Conservation (phyloP, 2,113 vertebrate species). For the Atherinomorus stipes region DNA sequence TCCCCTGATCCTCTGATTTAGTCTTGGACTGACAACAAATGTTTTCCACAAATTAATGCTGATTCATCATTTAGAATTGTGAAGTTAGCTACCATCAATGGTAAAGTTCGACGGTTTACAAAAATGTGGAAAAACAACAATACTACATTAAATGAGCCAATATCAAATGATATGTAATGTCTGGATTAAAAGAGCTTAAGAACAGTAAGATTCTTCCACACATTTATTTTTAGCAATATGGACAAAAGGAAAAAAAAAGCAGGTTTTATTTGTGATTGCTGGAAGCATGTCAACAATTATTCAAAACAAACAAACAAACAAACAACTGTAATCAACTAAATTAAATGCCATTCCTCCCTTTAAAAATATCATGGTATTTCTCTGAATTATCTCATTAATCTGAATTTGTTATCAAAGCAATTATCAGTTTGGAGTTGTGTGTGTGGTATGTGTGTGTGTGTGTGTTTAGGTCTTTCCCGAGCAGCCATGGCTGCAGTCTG, state of each 20-base stretch:
- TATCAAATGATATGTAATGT: too few relatives aligned
- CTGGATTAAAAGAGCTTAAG: neutral
- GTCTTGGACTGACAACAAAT: neutral
- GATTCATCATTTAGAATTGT: neutral
- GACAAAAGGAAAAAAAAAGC: too few relatives aligned
- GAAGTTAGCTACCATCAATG: neutral
- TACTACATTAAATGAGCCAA: neutral
- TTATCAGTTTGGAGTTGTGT: constrained; percentile 46
- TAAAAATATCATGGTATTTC: too few relatives aligned
- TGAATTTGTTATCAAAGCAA: constrained; percentile 47
- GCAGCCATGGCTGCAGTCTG: constrained; percentile 47
- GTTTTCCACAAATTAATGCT: neutral
- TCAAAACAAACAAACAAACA: neutral
- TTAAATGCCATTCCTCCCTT: neutral
- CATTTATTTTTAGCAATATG: neutral
- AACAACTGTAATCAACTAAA: too few relatives aligned
- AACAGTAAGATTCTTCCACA: neutral
- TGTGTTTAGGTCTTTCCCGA: constrained; percentile 19
- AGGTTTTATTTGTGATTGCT: neutral
- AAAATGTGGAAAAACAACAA: neutral
- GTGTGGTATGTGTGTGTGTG: neutral
- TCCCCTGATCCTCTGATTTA: too few relatives aligned
- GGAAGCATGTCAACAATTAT: neutral
- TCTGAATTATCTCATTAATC: constrained; percentile 29
- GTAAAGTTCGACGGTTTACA: neutral